Base-by-base conservation (phyloP, 2,113 vertebrate genomes). In the Tetrax tetrax region DNA sequence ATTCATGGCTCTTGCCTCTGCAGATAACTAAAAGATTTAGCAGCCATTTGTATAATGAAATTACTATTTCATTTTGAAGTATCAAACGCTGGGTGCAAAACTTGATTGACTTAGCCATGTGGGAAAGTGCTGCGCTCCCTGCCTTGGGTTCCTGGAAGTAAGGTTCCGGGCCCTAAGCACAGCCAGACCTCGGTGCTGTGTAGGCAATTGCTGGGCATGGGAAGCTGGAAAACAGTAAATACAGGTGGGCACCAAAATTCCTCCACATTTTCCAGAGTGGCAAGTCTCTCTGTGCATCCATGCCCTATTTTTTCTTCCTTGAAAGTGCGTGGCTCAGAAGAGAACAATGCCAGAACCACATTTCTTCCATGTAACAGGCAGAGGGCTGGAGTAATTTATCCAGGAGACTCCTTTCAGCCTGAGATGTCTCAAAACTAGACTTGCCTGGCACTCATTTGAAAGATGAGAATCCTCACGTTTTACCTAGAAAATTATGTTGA, bases 181-280 rank as follows among this genome's bases (percentile, higher is more conserved):
- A 75, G 28, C 4, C 38, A 56, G 63, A 7, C 19, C 59, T 64
- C 1, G 0, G 12, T 68, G 48, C 63, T 79, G 17, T 0, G 0
- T 6, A 48, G 29, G 33, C 28, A 24, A n/a, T 29, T 1, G 1
- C 22, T 59, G 38, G 54, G 56, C 29, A 4, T 21, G 27, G 38
- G 14, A 35, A 57, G 8, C 54, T 92, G 50, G 38, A 51, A 51
- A 68, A 60, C 15, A 15, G 45, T 29, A 57, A 61, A 48, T 31
- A 51, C 1, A 8, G 4, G 19, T 51, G 29, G 16, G 4, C 31
- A 74, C 2, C 5, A 31, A 20, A 77, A 22, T 22, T 60, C 38
- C 31, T 13, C 33, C 4, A 0, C 3, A 3, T 69, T 6, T 65
- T 70, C 35, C 64, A 53, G 17, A 53, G 47, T 3, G 3, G 8